Base-by-base conservation (phyloP, 1,140 invertebrate genomes). In the Drosophila sproati region DNA sequence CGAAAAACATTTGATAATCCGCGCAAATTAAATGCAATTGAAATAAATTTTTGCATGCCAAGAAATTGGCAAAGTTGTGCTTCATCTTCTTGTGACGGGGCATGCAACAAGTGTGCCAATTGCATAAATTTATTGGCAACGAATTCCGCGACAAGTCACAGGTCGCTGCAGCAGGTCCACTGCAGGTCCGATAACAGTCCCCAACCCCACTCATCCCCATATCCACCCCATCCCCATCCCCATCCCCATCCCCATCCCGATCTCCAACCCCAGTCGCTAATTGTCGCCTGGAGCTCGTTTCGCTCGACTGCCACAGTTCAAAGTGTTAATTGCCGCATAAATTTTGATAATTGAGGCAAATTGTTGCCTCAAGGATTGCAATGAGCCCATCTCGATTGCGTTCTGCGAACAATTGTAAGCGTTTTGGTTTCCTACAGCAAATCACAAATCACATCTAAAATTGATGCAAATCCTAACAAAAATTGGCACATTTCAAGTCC, bases 101-200 rank as follows among this genome's bases (percentile, higher is more conserved):
- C 70, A 77, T 89, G 86, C 85, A 89, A 85, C 86, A 89, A 89
- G 78, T 87, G 83, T 88, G 71, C 80, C 86, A 81, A 85, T 89
- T 89, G 80, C 85, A 89, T 89, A 85, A 88, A 89, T 88, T 89
- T 89, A 89, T 89, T 89, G 85, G 78, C 86, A 88, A 83, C 77
- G 78, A 88, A 80, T 89, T 72, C 59, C 57, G 35, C 56, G 28
- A 70, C 45, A 20, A 52, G 51, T 35, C 78, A 52, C 34, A 69
- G 61, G 62, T 77, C 57, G 57, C 48, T 56, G 1, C 57, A 41
- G 8, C 52, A 34, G 61, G 8, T 51, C 10, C 47, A 68, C 47
- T 39, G 43, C 52, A 34, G 62, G 51, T 63, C 73, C 43, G 50
- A 51, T 6, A 28, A 10, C 4, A 29, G 12, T 1, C 20, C 20